Evolutionary conservation across 2,113 vertebrate genomes (phyloP).

Genomic region (Pteropus alecto): DNA sequence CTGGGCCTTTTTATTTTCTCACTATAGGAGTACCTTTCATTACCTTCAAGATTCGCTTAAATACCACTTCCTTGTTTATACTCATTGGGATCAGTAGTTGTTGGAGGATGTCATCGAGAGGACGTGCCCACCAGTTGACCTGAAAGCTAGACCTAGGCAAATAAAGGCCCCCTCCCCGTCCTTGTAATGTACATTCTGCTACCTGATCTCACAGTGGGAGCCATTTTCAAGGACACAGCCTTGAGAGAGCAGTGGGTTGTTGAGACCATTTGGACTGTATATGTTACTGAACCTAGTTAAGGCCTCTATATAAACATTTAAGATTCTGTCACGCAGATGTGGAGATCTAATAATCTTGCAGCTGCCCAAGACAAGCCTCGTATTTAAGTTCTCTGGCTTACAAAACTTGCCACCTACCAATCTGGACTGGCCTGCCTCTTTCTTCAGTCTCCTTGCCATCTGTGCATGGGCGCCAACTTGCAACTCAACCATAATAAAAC

Average conservation of each 20-base stretch:
- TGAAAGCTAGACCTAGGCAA: neutral
- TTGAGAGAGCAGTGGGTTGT: neutral
- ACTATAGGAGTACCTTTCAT: neutral
- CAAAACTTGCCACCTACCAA: neutral
- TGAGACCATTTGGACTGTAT: neutral
- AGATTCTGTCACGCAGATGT: neutral
- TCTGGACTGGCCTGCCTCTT: neutral
- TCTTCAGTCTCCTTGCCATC: neutral
- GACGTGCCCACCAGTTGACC: neutral
- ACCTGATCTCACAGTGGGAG: neutral
- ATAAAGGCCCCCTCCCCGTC: neutral
- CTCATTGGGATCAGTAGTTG: neutral
- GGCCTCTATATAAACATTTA: neutral
- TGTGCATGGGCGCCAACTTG: no score
- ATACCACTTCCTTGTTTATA: neutral
- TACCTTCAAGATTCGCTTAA: neutral
- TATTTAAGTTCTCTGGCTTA: neutral
- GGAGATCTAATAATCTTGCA: neutral
- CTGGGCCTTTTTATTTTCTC: neutral
- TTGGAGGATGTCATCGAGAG: neutral
- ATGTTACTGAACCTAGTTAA: neutral
- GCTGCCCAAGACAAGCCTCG: neutral
- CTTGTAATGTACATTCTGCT: neutral
- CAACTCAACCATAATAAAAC: neutral
- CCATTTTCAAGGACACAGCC: neutral